Evolutionary conservation across 92 coral and sea anemone genomes (phyloP).

Genomic region (Bergia sp.): DNA sequence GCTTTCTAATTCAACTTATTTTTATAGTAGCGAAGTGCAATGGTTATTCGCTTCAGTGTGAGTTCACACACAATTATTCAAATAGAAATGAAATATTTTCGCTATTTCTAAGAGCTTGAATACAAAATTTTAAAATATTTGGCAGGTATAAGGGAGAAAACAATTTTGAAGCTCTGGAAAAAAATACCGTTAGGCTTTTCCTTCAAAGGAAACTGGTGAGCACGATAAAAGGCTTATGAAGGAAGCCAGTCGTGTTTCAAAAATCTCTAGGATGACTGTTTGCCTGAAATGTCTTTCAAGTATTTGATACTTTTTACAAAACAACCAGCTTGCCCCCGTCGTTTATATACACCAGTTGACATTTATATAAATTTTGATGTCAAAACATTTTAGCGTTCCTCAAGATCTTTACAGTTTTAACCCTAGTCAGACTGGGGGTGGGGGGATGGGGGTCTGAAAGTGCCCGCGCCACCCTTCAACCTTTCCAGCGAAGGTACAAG

Average conservation of each 20-base stretch:
- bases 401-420: not conserved
- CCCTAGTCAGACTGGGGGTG: too few species aligned
- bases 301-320: not conserved
- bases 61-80: not conserved
- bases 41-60: not conserved
- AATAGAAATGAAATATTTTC: not conserved
- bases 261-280: not conserved
- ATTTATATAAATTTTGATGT: not conserved
- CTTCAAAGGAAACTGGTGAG: not conserved
- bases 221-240: not conserved
- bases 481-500: too few species aligned
- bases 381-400: not conserved
- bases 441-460: too few species aligned
- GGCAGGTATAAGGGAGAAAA: not conserved
- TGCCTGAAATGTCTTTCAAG: not conserved
- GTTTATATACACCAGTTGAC: not conserved
- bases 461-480: too few species aligned
- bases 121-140: too few species aligned
- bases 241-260: not conserved
- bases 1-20: not conserved
- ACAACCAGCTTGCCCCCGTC: not conserved
- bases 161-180: too few species aligned
- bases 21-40: not conserved
- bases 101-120: not conserved
- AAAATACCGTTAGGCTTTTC: too few species aligned